phyloP scores from a whole-genome alignment of 2,113 vertebrate genomes.

The Callospermophilus lateralis region DNA sequence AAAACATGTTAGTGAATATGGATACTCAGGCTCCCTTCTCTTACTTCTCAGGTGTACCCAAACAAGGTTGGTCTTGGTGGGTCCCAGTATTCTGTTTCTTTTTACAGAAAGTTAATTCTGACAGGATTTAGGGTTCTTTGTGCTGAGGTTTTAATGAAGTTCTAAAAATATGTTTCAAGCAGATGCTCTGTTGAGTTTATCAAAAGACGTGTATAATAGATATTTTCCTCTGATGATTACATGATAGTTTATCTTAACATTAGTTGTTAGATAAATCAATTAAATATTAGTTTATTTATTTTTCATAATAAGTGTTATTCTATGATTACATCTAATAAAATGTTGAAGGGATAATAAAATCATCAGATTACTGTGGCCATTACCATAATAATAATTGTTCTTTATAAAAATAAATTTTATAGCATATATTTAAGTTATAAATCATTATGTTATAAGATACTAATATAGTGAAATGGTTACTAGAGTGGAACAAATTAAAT shows the following conservation, averaged over 20 bases:
- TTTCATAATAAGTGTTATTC: background rate
- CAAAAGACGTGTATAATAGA: constrained; percentile 22
- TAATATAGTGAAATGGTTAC: background rate
- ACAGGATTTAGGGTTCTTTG: constrained; percentile 67
- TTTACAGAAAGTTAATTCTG: constrained; percentile 57
- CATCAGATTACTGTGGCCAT: background rate
- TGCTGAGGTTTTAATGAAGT: constrained; percentile 67
- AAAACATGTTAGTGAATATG: constrained; percentile 18
- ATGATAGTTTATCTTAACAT: constrained; percentile 60
- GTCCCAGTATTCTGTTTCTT: background rate
- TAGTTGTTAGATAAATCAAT: constrained; percentile 17
- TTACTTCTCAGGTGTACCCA: background rate
- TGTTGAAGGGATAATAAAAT: constrained; percentile 12
- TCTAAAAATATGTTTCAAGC: constrained; percentile 70
- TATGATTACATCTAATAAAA: background rate
- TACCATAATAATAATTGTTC: background rate
- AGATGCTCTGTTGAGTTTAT: constrained; percentile 38
- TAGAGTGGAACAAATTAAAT: background rate
- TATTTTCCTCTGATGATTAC: constrained; percentile 59
- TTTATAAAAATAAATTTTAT: background rate
- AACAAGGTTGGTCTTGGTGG: constrained; percentile 51
- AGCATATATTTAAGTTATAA: background rate
- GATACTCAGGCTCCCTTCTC: background rate
- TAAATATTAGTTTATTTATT: background rate
- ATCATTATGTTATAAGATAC: background rate